phyloP scores from a whole-genome alignment of 2,797 vertebrate species.

The Pseudochirops cupreus region DNA sequence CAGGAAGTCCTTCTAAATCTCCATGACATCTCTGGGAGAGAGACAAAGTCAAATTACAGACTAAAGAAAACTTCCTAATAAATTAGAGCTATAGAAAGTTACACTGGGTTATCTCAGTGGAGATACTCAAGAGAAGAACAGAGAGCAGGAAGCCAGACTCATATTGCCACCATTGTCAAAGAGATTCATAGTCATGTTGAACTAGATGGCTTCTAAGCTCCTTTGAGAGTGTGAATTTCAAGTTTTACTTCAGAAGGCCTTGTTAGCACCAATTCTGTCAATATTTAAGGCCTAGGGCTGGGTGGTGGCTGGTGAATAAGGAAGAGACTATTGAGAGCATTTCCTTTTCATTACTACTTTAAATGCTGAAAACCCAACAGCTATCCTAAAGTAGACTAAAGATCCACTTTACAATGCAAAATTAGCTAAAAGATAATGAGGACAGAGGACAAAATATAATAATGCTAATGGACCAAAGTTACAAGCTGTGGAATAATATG shows the following conservation, averaged over 20 bases:
- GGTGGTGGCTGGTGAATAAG: neutral
- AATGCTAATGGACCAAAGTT: conserved; percentile 17
- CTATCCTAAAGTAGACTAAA: neutral
- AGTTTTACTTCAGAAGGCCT: neutral
- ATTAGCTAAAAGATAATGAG: neutral
- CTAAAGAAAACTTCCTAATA: neutral
- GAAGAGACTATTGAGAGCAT: neutral
- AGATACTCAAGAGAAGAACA: neutral
- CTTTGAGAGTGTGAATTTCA: neutral
- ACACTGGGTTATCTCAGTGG: neutral
- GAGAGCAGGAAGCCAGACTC: neutral
- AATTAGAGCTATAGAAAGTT: neutral
- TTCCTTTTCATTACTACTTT: conserved; percentile 28
- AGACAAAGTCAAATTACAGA: neutral
- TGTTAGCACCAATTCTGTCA: neutral
- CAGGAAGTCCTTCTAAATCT: neutral
- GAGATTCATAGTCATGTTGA: neutral
- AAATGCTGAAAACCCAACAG: conserved; percentile 17
- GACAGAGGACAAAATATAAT: neutral
- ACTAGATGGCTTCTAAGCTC: neutral
- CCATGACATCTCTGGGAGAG: neutral
- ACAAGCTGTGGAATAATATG: conserved; percentile 14
- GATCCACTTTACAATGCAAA: conserved; percentile 33
- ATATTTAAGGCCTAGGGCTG: neutral
- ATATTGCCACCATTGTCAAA: neutral